Conservation (phyloP, 2,797 vertebrate species). For the Pteropus rufus region DNA sequence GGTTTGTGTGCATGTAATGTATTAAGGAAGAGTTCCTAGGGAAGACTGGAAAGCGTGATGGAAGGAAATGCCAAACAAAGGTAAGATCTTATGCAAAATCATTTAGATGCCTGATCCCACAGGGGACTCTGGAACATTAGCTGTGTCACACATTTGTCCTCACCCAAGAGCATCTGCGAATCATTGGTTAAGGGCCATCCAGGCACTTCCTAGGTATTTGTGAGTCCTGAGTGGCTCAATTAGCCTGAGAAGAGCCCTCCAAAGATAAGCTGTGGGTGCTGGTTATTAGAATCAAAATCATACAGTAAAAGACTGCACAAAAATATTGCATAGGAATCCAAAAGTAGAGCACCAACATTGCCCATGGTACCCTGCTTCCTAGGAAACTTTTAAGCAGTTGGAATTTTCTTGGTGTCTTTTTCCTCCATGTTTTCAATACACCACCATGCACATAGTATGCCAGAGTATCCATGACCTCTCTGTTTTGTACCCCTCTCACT, state of each 20-base stretch:
- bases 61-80: background rate
- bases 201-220: background rate
- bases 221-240: background rate
- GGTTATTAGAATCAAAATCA: background rate
- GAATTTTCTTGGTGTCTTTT: background rate
- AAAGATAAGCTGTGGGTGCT: background rate
- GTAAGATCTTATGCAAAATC: background rate
- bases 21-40: background rate
- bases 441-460: accelerated
- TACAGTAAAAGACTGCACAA: background rate
- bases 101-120: background rate
- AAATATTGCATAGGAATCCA: background rate
- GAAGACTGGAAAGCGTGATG: background rate
- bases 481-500: background rate
- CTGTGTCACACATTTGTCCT: background rate
- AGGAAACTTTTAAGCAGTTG: background rate
- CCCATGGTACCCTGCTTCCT: background rate
- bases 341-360: background rate
- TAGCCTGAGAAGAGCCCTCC: background rate
- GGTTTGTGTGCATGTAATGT: background rate
- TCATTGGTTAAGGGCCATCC: background rate
- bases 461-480: background rate
- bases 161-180: background rate
- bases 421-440: background rate
- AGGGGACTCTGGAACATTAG: no score